Evolutionary conservation across 2,797 vertebrate genomes (phyloP), one percentile per base, ranked within the genome.

Genomic region (Furcifer pardalis): DNA sequence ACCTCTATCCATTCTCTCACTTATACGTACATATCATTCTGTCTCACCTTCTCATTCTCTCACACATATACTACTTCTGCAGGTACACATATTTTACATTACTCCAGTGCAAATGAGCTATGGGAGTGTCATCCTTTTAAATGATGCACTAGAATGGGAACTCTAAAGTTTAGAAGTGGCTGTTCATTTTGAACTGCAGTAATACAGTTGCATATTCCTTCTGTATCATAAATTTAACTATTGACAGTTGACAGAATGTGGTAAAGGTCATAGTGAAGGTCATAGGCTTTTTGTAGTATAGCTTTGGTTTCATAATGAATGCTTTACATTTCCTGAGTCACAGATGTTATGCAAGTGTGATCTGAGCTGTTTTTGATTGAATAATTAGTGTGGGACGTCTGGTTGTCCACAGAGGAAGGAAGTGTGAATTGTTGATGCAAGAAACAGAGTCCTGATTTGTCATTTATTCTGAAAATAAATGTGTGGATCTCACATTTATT

Each of bases 311-410:
- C 82, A 7, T 79, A 82, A 90, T 72, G 35, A 60, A 80, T 88
- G 23, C n/a, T 89, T 91, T 84, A 52, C 66, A 87, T 93, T 90
- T 90, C 79, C 77, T 52, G 42, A 19, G 46, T 62, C 59, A 0
- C 0, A 35, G 77, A 32, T 86, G 88, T 91, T 92, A 72, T 66
- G 65, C 40, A 89, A 75, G 35, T 2, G 71, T 84, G 78, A 35
- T 52, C 80, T 62, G 35, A 21, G 30, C 71, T 0, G 21, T 15
- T 0, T 30, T 76, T 8, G 37, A 77, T 87, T 79, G 30, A 66
- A 10, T 89, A 90, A 82, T 90, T 87, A 80, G 17, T 69, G 1
- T 80, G 30, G 87, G 37, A 85, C 44, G 19, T 83, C 5, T 83
- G 78, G 63, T 88, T 86, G 42, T 79, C 89, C 83, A n/a, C 40